Base-by-base conservation (phyloP, 2,797 vertebrate genomes). In the Cyprinodon diabolis region DNA sequence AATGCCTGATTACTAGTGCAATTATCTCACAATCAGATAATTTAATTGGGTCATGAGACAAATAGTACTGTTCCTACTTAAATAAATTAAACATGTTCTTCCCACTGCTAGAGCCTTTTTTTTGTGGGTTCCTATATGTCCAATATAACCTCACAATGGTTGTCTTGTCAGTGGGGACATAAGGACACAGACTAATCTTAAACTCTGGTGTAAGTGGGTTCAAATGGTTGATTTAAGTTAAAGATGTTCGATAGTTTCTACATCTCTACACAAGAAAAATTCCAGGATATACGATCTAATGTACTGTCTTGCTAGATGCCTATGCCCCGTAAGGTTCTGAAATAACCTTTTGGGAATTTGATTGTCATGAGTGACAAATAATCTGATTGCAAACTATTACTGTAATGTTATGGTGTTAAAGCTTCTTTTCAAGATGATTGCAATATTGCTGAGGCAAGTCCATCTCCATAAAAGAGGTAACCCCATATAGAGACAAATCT, bases 11-110 rank as follows among this genome's bases (percentile, higher is more conserved):
- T 73, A 69, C 62, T 21, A 9, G 19, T 73, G 63, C 66, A 81
- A 58, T 85, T 71, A 85, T 86, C 56, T 17, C 51, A 67, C 68
- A 17, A 80, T 72, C 75, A 23, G 23, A 66, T 82, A 3, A 81
- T 81, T 75, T 76, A 82, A 84, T 81, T 70, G 55, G 62, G n/a
- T 51, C 55, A 58, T 75, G 56, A 76, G 63, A 80, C 82, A 70
- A 84, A 83, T 79, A 65, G 70, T 48, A 54, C 72, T 73, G 48
- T 68, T 68, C 43, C 2, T 1, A 14, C 23, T 54, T 30, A 57
- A 66, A 57, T 66, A 60, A 73, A 77, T 82, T 69, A 60, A 65
- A 1, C 12, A 4, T 23, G 23, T 4, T 21, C 54, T 23, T 81
- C 60, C 21, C 75, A 60, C 67, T 58, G 63, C 8, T 60, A 43